Conservation (phyloP, 2,888 invertebrate species). For the Balanococcus diminutus region DNA sequence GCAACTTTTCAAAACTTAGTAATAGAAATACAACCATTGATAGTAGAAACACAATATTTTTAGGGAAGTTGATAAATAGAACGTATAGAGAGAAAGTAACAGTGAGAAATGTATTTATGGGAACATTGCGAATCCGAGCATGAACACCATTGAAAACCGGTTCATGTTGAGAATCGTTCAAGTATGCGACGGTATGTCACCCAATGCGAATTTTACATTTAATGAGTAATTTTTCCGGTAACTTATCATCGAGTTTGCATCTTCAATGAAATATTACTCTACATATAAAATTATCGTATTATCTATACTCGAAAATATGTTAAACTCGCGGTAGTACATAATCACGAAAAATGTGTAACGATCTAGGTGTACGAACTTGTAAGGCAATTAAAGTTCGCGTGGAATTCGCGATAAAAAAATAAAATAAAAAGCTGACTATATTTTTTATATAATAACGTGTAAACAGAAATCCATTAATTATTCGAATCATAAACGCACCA, state of each 20-base stretch:
- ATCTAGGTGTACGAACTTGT: not conserved
- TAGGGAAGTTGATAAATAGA: slow-evolving; percentile 46
- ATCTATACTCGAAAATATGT: not conserved
- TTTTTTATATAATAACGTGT: not conserved
- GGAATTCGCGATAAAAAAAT: not conserved
- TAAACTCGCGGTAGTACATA: not conserved
- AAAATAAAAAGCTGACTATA: not conserved
- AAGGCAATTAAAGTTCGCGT: not conserved
- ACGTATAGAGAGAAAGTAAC: slow-evolving; percentile 51
- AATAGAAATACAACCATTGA: too few species aligned
- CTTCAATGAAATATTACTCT: not conserved
- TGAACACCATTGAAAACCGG: slow-evolving; percentile 44
- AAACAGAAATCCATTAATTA: not conserved
- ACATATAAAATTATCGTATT: not conserved
- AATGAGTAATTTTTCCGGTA: slow-evolving; percentile 19
- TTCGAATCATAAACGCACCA: not conserved
- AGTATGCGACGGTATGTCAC: slow-evolving; percentile 44
- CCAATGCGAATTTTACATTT: slow-evolving; percentile 2
- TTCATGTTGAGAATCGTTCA: slow-evolving; percentile 17
- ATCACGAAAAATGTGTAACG: not conserved
- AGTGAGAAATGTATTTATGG: slow-evolving; percentile 42
- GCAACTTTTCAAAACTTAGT: too few species aligned
- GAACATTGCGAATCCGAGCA: slow-evolving; percentile 42
- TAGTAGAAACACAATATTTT: not conserved
- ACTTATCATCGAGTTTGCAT: not conserved